These are phyloP conservation scores for Ganaspis brasiliensis DNA, from an alignment of 2,888 invertebrate species.

Conservation along the genomic window DNA sequence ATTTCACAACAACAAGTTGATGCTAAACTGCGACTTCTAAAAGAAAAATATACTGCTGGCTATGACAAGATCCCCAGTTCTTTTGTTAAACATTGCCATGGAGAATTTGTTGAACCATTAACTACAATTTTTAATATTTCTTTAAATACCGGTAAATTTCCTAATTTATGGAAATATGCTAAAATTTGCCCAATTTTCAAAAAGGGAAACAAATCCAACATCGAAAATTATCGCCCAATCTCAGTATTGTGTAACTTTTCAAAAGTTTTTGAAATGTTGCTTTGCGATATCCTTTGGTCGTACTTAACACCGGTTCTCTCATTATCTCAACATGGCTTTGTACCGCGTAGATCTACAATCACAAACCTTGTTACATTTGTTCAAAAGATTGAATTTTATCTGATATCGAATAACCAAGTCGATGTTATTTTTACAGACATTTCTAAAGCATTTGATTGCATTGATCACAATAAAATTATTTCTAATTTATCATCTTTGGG, in stretches of 20 bases:
- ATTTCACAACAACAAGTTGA: neutral
- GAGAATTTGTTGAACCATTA: constrained; percentile 28
- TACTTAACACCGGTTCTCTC: too few relatives aligned
- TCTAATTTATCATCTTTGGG: too few relatives aligned
- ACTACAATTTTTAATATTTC: constrained; percentile 51
- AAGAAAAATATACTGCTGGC: neutral
- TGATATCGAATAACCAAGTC: too few relatives aligned
- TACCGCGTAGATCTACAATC: too few relatives aligned
- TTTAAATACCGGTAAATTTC: constrained; percentile 51
- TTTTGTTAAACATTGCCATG: constrained; percentile 47
- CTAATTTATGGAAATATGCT: constrained; percentile 50
- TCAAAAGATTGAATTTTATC: too few relatives aligned
- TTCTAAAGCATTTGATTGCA: too few relatives aligned
- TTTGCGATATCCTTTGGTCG: neutral
- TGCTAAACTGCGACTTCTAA: neutral
- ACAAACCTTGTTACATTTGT: too few relatives aligned
- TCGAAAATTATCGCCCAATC: constrained; percentile 56
- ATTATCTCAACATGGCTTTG: too few relatives aligned
- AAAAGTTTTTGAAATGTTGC: constrained; percentile 57
- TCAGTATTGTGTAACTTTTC: constrained; percentile 47
- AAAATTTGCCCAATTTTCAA: too few relatives aligned
- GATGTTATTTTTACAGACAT: too few relatives aligned
- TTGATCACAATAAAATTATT: too few relatives aligned
- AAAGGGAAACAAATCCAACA: neutral
- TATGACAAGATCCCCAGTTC: constrained; percentile 43